These are phyloP conservation scores for Paradoxurus hermaphroditus DNA, from an alignment of 2,113 vertebrate species.

Conservation along the genomic window DNA sequence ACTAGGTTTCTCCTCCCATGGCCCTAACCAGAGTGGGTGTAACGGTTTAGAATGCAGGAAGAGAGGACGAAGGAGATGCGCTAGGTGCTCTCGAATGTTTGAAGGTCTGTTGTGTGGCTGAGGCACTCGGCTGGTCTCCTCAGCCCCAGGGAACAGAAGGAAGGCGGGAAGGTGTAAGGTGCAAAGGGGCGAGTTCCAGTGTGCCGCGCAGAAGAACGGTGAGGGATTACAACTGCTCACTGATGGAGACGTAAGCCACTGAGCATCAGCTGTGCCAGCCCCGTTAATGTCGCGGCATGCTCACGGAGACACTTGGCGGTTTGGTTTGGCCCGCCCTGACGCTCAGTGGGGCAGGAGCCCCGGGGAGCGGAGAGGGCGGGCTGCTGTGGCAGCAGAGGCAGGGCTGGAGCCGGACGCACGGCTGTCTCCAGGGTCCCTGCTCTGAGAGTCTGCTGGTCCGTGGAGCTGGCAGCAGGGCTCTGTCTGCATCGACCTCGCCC, in stretches of 20 bases:
- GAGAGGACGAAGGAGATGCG: neutral
- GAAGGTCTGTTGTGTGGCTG: neutral
- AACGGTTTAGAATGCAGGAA: neutral
- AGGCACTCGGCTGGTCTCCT: neutral
- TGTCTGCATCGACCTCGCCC: neutral
- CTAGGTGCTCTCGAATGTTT: neutral
- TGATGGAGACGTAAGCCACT: neutral
- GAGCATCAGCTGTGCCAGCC: neutral
- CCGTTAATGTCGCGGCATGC: neutral
- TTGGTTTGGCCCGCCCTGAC: neutral
- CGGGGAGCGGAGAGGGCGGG: neutral
- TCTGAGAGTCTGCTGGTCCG: neutral
- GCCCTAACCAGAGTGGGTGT: neutral
- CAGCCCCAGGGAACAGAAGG: neutral
- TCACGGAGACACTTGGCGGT: neutral
- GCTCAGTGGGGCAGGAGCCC: neutral
- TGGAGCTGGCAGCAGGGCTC: neutral
- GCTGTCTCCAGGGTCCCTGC: neutral
- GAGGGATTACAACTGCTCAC: neutral
- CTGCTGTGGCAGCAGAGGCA: neutral
- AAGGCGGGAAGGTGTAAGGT: neutral
- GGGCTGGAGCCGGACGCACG: fast-evolving
- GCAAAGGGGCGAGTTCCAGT: neutral
- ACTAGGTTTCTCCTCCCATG: neutral
- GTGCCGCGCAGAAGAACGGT: neutral